Evolutionary conservation across 2,888 invertebrate species (phyloP).

Genomic region (Himalopsyche japonica): DNA sequence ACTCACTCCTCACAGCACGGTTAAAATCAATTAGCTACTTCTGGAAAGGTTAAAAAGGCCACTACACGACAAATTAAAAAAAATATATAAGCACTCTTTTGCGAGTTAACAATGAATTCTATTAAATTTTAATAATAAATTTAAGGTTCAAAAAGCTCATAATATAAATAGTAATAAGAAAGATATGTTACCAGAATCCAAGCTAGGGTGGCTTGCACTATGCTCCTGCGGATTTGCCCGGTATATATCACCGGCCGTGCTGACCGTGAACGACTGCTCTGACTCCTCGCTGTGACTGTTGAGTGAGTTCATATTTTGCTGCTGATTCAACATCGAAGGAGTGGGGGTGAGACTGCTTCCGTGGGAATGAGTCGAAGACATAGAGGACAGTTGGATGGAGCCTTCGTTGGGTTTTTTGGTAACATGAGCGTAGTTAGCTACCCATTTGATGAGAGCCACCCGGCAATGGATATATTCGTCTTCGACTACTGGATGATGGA

Average conservation of each 20-base stretch:
- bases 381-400: slow-evolving; percentile 53
- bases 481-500: slow-evolving; percentile 72
- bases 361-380: slow-evolving; percentile 55
- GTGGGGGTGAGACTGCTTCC: slow-evolving; percentile 50
- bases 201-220: slow-evolving; percentile 63
- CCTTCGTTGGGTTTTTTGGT: slow-evolving; percentile 63
- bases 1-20: no score
- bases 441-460: slow-evolving; percentile 88
- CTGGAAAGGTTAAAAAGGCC: no score
- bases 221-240: slow-evolving; percentile 53
- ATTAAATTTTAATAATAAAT: no score
- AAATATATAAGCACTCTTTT: no score
- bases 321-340: slow-evolving; percentile 48
- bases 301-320: slow-evolving; percentile 46
- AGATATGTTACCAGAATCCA: slow-evolving; percentile 60
- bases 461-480: slow-evolving; percentile 73
- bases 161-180: no score
- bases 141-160: no score
- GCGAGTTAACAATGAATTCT: background rate
- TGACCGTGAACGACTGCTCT: slow-evolving; percentile 56
- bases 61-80: no score
- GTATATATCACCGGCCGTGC: slow-evolving; percentile 55
- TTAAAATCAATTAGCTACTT: no score
- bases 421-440: slow-evolving; percentile 81
- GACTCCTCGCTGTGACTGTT: slow-evolving; percentile 47